Conservation (phyloP, 2,888 invertebrate genomes). For the Allacma fusca region DNA sequence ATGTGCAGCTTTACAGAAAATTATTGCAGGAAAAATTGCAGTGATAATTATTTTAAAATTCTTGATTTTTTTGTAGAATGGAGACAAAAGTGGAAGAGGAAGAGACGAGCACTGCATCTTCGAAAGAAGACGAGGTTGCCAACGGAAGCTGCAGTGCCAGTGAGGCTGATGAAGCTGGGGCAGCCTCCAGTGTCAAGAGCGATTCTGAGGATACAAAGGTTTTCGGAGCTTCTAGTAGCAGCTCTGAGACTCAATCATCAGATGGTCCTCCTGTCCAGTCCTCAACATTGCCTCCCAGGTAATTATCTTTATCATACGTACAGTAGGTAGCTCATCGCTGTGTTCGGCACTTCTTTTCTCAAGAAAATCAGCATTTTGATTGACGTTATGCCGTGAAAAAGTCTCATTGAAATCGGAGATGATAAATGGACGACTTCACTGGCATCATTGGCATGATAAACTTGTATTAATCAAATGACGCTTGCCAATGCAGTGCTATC, state of each 20-base stretch:
- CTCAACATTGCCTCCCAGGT: slow-evolving; percentile 59
- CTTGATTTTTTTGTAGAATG: slow-evolving; percentile 36
- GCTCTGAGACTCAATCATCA: slow-evolving; percentile 33
- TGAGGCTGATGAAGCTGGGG: slow-evolving; percentile 45
- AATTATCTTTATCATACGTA: slow-evolving; percentile 21
- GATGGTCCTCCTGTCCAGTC: slow-evolving; percentile 53
- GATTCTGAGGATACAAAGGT: slow-evolving; percentile 46
- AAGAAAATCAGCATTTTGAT: no score
- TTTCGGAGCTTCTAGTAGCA: slow-evolving; percentile 13
- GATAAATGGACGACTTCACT: not conserved
- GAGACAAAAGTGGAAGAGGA: slow-evolving; percentile 44
- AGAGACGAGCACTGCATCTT: slow-evolving; percentile 35
- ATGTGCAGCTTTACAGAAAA: no score
- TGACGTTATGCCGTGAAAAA: no score
- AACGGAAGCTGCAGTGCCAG: slow-evolving; percentile 47
- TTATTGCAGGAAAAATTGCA: no score
- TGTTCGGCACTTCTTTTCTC: not conserved
- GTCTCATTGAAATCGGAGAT: no score
- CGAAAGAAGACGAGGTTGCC: slow-evolving; percentile 45
- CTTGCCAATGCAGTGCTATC: not conserved
- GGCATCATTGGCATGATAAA: not conserved
- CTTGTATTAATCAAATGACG: not conserved
- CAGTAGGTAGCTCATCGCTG: not conserved
- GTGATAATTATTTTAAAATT: no score
- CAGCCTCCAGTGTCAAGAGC: slow-evolving; percentile 51